Percentiles rank a stretch among this genome's conserved stretches.
phyloP scores from a whole-genome alignment of 2,113 vertebrate genomes.

The Ptilonorhynchus violaceus region DNA sequence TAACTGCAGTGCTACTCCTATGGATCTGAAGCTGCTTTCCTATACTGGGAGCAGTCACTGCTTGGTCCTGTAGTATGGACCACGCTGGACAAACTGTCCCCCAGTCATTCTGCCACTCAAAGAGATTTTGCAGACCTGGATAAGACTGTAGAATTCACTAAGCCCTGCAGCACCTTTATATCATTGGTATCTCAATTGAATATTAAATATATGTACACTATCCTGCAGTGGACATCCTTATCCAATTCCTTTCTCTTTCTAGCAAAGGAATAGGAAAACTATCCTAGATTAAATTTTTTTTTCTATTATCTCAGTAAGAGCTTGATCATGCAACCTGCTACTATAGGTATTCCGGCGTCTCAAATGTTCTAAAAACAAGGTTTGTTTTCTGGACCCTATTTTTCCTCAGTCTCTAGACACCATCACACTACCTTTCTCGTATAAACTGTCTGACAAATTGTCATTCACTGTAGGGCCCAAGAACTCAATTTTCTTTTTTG shows the following conservation, averaged over 20 bases:
- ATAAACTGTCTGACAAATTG: neutral
- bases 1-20: neutral
- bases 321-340: rapidly evolving
- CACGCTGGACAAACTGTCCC: too few species aligned
- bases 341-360: neutral
- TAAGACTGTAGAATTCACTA: neutral
- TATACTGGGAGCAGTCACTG: rapidly evolving
- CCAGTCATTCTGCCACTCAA: neutral
- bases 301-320: neutral
- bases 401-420: neutral
- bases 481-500: neutral
- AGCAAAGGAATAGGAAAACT: neutral
- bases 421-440: neutral
- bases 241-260: neutral
- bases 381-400: neutral
- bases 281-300: neutral
- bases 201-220: neutral
- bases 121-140: neutral
- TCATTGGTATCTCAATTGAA: neutral
- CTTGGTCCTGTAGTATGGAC: neutral
- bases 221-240: neutral
- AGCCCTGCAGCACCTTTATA: neutral
- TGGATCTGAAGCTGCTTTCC: neutral
- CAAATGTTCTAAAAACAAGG: neutral
- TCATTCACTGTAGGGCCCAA: neutral